Evolutionary conservation across 2,113 vertebrate species (phyloP).

Genomic region (Tylochromis polylepis): DNA sequence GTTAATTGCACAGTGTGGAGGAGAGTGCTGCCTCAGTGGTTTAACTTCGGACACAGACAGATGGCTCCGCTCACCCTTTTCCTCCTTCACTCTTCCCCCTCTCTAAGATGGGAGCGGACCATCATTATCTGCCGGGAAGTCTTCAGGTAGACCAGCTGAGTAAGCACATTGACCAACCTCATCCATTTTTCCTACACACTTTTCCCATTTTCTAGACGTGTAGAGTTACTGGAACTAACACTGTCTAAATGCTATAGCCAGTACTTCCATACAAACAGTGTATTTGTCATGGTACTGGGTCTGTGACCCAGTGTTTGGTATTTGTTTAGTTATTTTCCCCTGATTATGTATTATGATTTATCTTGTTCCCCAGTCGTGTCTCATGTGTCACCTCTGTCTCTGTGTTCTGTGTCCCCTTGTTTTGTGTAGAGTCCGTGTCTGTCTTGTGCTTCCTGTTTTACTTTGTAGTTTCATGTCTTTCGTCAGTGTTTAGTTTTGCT

Average conservation of each 20-base stretch:
- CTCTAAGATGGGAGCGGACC: not conserved
- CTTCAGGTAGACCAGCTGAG: slow-evolving; percentile 28
- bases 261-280: slow-evolving; percentile 9
- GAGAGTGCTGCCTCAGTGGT: slow-evolving; percentile 16
- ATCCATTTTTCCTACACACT: slow-evolving; percentile 1
- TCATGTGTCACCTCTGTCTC: too few relatives aligned
- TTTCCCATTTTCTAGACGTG: slow-evolving; percentile 10
- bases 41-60: slow-evolving; percentile 47
- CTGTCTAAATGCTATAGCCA: not conserved
- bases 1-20: slow-evolving; percentile 36
- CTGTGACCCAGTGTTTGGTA: too few relatives aligned
- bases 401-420: too few relatives aligned
- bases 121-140: slow-evolving; percentile 33
- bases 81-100: not conserved
- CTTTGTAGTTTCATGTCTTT: too few relatives aligned
- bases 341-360: too few relatives aligned
- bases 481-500: too few relatives aligned
- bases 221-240: slow-evolving; percentile 26
- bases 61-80: slow-evolving; percentile 23
- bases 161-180: slow-evolving; percentile 16
- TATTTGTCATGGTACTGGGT: too few relatives aligned
- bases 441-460: too few relatives aligned
- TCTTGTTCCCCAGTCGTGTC: too few relatives aligned
- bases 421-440: too few relatives aligned
- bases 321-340: too few relatives aligned